Base-by-base conservation (phyloP, 2,797 vertebrate genomes). In the Danio choprae region DNA sequence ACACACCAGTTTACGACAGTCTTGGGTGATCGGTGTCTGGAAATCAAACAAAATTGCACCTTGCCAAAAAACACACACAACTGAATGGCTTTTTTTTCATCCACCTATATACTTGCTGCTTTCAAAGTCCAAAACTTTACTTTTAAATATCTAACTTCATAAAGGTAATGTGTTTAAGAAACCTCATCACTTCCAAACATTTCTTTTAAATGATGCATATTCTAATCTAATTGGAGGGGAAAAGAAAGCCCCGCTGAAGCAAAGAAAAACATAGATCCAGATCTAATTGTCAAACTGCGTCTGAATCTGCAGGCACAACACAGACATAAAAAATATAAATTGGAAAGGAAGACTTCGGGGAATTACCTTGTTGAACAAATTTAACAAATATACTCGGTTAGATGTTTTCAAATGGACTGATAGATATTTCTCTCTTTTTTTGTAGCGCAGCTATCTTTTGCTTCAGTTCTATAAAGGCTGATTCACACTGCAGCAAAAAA, bases 11-110 rank as follows among this genome's bases (percentile, higher is more conserved):
- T 71, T 79, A 44, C 4, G 8, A 48, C 8, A 36, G 44, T 43
- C 20, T 51, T 59, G 29, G 43, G 43, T 41, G 12, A 62, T 78
- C 46, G 60, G 38, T 76, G 22, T 60, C 72, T 78, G 75, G 60
- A 80, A 73, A 76, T 60, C 55, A 51, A 85, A 77, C 36, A 74
- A 56, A 74, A 74, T 44, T 51, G 67, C 58, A 36, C 29, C 38
- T 43, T 0, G 2, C 59, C 72, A 80, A 76, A 64, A 46, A 69
- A n/a, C n/a, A n/a, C n/a, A n/a, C n/a, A 29, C 29, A 29, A 29
- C 29, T 29, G 29, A 29, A 29, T 29, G 29, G 29, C 29, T 36
- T 76, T 48, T 53, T 5, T 68, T 8, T 16, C 8, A 56, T n/a
- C 50, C 2, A n/a, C 51, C 53, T 18, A 9, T 56, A 51, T 69